Evolutionary conservation across 2,113 vertebrate genomes (phyloP).

Genomic region (Ictalurus furcatus): DNA sequence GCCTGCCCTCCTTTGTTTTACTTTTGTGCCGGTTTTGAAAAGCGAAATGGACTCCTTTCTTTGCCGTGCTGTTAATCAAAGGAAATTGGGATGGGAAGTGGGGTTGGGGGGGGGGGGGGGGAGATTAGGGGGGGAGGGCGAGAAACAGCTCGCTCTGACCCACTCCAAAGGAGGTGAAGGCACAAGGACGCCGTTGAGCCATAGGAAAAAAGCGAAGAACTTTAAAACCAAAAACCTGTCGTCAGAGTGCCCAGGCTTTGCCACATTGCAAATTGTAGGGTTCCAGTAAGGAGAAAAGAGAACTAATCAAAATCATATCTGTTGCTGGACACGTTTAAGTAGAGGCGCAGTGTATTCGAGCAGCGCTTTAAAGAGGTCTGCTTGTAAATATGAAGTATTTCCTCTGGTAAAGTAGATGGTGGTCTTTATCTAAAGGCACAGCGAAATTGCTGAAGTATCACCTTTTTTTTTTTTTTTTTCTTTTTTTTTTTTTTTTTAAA

Average conservation of each 20-base stretch:
- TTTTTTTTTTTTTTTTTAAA: background rate
- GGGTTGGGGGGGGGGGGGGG: background rate
- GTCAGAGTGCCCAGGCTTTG: constrained; percentile 24
- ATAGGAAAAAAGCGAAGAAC: constrained; percentile 19
- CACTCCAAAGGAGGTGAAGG: constrained; percentile 27
- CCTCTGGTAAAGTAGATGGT: background rate
- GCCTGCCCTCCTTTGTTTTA: constrained; percentile 29
- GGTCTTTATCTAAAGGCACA: background rate
- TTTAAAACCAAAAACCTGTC: constrained; percentile 5
- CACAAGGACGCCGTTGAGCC: constrained; percentile 31
- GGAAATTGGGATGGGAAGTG: background rate
- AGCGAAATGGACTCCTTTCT: constrained; percentile 29
- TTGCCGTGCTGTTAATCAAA: constrained; percentile 38
- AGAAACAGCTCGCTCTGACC: background rate
- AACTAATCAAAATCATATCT: background rate
- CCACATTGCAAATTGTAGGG: constrained; percentile 20
- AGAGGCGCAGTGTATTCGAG: background rate
- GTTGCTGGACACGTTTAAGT: background rate
- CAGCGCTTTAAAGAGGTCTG: background rate
- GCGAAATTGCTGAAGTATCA: background rate
- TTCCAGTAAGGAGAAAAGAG: background rate
- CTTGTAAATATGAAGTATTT: background rate
- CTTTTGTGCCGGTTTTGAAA: constrained; percentile 44
- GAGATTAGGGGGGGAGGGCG: background rate
- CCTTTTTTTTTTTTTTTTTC: too few relatives aligned